Evolutionary conservation across 2,888 invertebrate species (phyloP), one percentile per base, ranked within the genome.

Genomic region (Eudemis profundana): DNA sequence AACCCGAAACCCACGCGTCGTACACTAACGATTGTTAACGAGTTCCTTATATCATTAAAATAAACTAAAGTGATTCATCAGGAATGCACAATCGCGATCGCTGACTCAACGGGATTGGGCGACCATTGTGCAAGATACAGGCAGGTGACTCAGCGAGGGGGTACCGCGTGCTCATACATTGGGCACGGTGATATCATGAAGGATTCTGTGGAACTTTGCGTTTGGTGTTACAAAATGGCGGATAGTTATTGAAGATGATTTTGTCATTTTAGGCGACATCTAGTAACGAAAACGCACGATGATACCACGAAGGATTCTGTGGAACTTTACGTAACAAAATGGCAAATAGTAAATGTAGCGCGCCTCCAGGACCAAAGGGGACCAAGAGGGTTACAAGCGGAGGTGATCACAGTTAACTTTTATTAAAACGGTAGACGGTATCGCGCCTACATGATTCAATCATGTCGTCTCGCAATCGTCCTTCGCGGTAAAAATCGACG

Each of bases 51-150:
- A 15, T 17, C 23, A 19, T 51, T 61, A 44, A 61, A 44, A 33
- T 19, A 61, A 56, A 36, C 23, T 21, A 36, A 12, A 23, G 46
- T 61, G 61, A 61, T 15, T 61, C 51, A 61, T 19, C 36, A 44
- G 44, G 61, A 53, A 61, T 44, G 61, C 19, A 50, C 50, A 50
- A 50, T 50, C 15, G 10, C 29, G 38, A 17, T 1, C 21, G 17
- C 8, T 53, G 61, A 61, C 23, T 61, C 61, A 46, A 49, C 15
- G 17, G 60, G 38, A 21, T 60, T 46, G 36, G 44, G 17, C 4
- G 17, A 46, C 29, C 21, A 50, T 60, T 27, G 50, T 60, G 17
- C 12, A 51, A 44, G 51, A 27, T 7, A 21, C 27, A 36, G 12
- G 36, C 27, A 36, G 12, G 29, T 60, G 60, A 60, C 21, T 60